phyloP scores from a whole-genome alignment of 2,113 vertebrate species.

The Paramormyrops kingsleyae region DNA sequence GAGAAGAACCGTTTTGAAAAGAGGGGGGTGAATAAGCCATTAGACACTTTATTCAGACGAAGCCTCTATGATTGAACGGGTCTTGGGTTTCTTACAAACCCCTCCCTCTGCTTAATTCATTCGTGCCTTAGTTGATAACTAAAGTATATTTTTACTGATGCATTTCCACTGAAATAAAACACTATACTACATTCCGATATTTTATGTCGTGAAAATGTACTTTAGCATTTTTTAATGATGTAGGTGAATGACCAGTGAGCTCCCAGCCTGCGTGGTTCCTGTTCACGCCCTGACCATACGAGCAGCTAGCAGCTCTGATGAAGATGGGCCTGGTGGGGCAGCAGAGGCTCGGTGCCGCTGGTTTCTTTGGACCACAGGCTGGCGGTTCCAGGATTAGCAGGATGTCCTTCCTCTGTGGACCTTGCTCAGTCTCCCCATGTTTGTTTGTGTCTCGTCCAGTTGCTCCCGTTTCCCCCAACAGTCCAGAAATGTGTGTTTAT shows the following conservation, averaged over 20 bases:
- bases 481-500: not conserved
- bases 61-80: not conserved
- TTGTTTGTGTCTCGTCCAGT: not conserved
- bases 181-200: not conserved
- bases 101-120: not conserved
- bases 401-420: not conserved
- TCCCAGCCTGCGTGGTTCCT: no score
- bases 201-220: not conserved
- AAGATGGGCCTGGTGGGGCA: not conserved
- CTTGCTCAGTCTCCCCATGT: not conserved
- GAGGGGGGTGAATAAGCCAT: not conserved
- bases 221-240: not conserved
- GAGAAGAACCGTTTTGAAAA: not conserved
- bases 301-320: no score
- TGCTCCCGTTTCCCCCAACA: not conserved
- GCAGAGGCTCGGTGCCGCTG: not conserved
- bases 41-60: not conserved
- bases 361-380: not conserved
- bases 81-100: not conserved
- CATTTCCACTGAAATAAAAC: not conserved
- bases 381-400: not conserved
- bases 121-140: not conserved
- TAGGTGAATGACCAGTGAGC: not conserved
- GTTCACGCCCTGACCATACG: no score
- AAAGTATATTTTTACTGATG: not conserved